phyloP scores from a whole-genome alignment of 1,140 invertebrate species.

The Lasioglossum baleicum region DNA sequence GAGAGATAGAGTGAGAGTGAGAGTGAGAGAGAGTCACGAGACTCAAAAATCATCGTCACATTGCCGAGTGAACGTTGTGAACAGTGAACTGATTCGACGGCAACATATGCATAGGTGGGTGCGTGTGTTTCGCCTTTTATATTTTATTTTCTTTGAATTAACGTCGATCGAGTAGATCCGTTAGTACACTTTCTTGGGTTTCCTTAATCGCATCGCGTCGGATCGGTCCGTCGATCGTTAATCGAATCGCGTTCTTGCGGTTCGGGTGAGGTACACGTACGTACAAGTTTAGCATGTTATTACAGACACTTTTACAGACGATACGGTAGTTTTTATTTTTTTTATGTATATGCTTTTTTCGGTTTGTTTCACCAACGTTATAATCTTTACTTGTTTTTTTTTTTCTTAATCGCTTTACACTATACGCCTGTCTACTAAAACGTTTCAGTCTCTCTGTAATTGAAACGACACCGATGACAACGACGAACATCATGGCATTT shows the following conservation, averaged over 20 bases:
- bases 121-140: background rate
- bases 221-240: slow-evolving; percentile 61
- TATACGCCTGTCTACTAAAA: slow-evolving; percentile 50
- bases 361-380: slow-evolving; percentile 16
- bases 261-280: slow-evolving; percentile 47
- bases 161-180: slow-evolving; percentile 3
- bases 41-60: slow-evolving; percentile 54
- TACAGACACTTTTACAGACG: slow-evolving; percentile 60
- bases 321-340: slow-evolving; percentile 22
- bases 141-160: slow-evolving; percentile 28
- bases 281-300: slow-evolving; percentile 41
- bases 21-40: background rate
- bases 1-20: no score
- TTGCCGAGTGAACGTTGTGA: slow-evolving; percentile 47
- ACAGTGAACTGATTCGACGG: slow-evolving; percentile 57
- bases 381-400: background rate
- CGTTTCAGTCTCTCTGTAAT: slow-evolving; percentile 53
- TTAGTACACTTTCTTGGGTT: background rate
- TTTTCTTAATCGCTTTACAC: slow-evolving; percentile 23
- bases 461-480: slow-evolving; percentile 61
- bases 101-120: slow-evolving; percentile 44
- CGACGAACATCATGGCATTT: slow-evolving; percentile 46
- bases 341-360: no score
- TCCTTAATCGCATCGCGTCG: slow-evolving; percentile 8
- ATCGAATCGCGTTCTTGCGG: slow-evolving; percentile 30